Evolutionary conservation across 1,140 invertebrate genomes (phyloP), one percentile per base, ranked within the genome.

Genomic region (Melipona quadrifasciata): DNA sequence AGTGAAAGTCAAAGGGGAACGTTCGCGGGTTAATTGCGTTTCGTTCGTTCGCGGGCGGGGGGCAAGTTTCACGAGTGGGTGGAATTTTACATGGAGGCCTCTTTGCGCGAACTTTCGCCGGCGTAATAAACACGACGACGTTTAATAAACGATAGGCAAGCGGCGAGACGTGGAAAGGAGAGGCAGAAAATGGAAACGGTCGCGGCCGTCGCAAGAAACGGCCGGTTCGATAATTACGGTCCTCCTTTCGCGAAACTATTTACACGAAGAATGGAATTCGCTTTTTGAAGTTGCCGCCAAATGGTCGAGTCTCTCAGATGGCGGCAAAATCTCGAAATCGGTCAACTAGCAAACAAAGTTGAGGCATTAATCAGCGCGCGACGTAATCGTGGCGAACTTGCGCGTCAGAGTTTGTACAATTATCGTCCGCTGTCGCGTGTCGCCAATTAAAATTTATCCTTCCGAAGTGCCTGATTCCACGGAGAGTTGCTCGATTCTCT

Each of bases 281-380:
- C 19, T 31, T 11, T 19, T 24, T 55, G 31, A 77, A 76, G 61
- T 82, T 57, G 1, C 19, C 14, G 39, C 39, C 39, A 47, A 47
- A 47, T 1, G 19, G 19, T 51, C 31, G 57, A 82, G 51, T 76
- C 53, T 75, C 51, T 68, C 51, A 77, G 51, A 74, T 64, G 27
- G 47, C 16, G 58, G 27, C 73, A 82, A 77, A 82, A 82, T 82
- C 80, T 75, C 58, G 71, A 55, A 31, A 82, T 77, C 73, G 80
- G 73, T 76, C 80, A 82, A 82, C 72, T 77, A 75, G 55, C 72
- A 67, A 82, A 82, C 57, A 24, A 82, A 82, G 73, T 82, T 82
- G 64, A 58, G n/a, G 64, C 73, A 77, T 82, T 82, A 82, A 82
- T 82, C 80, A 82, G 61, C n/a, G 27, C 51, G 39, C 80, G 73